Percentiles rank a stretch among this genome's conserved stretches.
phyloP scores from a whole-genome alignment of 2,888 invertebrate genomes.

The Escarpia spicata region DNA sequence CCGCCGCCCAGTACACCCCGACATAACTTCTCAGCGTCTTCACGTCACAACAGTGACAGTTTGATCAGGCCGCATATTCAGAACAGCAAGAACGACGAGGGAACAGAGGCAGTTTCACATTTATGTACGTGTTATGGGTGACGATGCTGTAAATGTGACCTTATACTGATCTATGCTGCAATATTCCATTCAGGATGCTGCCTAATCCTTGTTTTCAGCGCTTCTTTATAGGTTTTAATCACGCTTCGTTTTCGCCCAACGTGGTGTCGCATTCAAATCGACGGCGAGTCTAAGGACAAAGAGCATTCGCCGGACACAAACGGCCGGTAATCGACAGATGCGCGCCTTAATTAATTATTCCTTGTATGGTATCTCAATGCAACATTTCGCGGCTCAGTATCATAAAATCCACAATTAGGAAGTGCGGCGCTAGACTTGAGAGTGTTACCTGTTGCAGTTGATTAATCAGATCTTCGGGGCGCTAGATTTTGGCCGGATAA shows the following conservation, averaged over 20 bases:
- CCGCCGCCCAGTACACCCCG: background rate
- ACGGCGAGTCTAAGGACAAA: background rate
- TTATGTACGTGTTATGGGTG: background rate
- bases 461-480: background rate
- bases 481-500: background rate
- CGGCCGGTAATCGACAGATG: background rate
- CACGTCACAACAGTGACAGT: background rate
- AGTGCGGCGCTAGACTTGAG: background rate
- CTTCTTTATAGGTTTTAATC: slow-evolving; percentile 1
- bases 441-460: background rate
- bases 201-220: background rate
- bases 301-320: background rate
- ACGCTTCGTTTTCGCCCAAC: background rate
- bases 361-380: background rate
- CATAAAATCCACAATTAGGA: background rate
- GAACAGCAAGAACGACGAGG: background rate
- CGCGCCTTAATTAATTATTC: background rate
- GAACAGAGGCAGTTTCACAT: background rate
- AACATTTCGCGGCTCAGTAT: background rate
- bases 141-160: background rate
- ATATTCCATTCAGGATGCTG: background rate
- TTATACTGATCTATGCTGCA: background rate
- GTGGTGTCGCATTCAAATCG: background rate
- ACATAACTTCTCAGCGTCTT: background rate
- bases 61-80: background rate